Conservation (phyloP, 1,140 invertebrate species). For the Platorchestia sp. region DNA sequence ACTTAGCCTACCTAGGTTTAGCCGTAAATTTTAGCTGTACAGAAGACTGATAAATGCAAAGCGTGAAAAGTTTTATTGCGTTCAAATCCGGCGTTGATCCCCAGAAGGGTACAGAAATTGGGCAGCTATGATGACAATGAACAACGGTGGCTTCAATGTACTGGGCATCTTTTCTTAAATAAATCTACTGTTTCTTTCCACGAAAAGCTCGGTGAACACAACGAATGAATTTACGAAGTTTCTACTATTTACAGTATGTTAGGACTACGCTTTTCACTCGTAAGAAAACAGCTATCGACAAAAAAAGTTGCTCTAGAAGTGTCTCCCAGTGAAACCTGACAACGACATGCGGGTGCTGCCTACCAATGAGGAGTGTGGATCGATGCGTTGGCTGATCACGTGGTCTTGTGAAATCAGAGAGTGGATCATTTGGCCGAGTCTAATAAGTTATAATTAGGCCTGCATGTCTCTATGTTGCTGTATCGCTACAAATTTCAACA, state of each 20-base stretch:
- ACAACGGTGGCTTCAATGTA: too few relatives aligned
- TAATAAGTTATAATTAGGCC: neutral
- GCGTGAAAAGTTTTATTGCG: neutral
- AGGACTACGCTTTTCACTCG: neutral
- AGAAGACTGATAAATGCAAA: neutral
- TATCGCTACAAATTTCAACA: neutral
- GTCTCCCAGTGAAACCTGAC: neutral
- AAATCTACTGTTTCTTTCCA: neutral
- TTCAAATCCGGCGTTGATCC: neutral
- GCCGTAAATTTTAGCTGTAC: neutral
- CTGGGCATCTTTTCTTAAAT: neutral
- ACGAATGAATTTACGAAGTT: neutral
- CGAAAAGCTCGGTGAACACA: neutral
- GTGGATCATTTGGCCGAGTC: neutral
- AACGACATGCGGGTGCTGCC: neutral
- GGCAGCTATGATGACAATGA: neutral
- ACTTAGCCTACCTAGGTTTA: neutral
- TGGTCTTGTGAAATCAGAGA: neutral
- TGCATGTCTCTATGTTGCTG: neutral
- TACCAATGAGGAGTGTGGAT: neutral
- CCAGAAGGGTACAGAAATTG: neutral
- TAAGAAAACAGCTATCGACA: neutral
- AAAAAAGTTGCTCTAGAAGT: neutral
- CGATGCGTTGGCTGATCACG: neutral
- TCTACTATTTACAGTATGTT: neutral